Evolutionary conservation across 2,888 invertebrate species (phyloP), one percentile per base, ranked within the genome.

Genomic region (Acleris laterana): DNA sequence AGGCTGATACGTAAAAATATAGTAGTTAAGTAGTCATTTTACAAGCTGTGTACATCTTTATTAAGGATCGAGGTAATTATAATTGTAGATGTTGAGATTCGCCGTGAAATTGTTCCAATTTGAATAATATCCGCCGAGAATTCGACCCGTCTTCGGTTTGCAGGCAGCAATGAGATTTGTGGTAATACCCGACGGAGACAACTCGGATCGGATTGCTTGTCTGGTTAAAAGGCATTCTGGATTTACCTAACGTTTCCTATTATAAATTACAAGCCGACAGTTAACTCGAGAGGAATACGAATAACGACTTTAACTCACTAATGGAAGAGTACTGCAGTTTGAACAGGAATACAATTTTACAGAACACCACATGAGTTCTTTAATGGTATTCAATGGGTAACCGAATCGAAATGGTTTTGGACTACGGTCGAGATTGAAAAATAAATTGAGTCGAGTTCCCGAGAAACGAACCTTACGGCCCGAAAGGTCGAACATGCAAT

Each of bases 141-240:
- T 46, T 66, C 61, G 25, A 61, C 57, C 50, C 9, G 46, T 46
- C 28, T 22, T 22, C 44, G 44, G 22, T n/a, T 25, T 46, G 13
- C 46, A 46, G 46, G 19, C 32, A 65, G 65, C 50, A 38, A 66
- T 57, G 61, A 51, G 61, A 57, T 57, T 52, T 66, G 61, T 48
- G 65, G 53, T 63, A 57, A 53, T 62, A 56, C 56, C 51, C 66
- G 61, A 46, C 56, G 66, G 66, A 62, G 61, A 62, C 51, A 62
- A 66, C 61, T 48, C 50, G 22, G 51, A 61, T 62, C 38, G 66
- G 61, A 60, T 61, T 61, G 50, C 20, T 44, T 51, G 60, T 46
- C 50, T 61, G 42, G 42, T 53, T 64, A 60, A 60, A 50, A 60
- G 55, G 60, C 50, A 60, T 65, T 42, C 55, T 42, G 16, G 49